Evolutionary conservation across 1,140 invertebrate species (phyloP), one percentile per base, ranked within the genome.

Genomic region (Cherax destructor): DNA sequence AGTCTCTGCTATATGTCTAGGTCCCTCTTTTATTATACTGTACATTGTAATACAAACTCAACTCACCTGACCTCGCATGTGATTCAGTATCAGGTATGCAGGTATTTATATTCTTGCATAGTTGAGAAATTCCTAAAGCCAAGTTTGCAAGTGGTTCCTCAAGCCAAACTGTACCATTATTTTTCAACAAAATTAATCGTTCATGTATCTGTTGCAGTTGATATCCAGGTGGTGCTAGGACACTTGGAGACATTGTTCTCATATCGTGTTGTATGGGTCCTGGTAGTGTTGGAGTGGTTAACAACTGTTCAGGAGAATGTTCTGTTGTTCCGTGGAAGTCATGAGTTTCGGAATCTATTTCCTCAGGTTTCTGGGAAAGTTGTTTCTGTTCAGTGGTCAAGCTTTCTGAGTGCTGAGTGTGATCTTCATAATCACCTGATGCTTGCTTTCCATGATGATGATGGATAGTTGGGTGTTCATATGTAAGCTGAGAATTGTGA

Each of bases 161-260:
- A 59, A 72, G 69, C 88, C 88, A 89, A 16, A 56, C 88, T 47
- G 79, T 59, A 11, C 88, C 88, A 89, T 89, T 89, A 77, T 30
- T 81, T 77, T 79, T 83, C 18, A 89, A 30, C 16, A 89, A 18
- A 56, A 49, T 65, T n/a, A 89, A 21, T 30, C 80, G 77, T 59
- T 89, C 88, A 83, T 89, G 88, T 61, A 89, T 89, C 69, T 89
- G 88, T 61, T 89, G 88, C 47, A 89, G 69, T 49, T 89, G 80
- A 24, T 89, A 89, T 24, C 88, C 88, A 24, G 79, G 79, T 41
- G 88, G 88, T 59, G 88, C 80, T 47, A 89, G 47, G 24, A 89
- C 18, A 30, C 52, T 83, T 6, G 79, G 88, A 61, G 65, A 65
- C 65, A 89, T 89, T 56, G 80, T 56, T 30, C 88, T 83, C 79